A percentile compares a stretch with the other conserved stretches of the same genome.
These are phyloP conservation scores for Drosophila varians DNA, from an alignment of 1,140 invertebrate species.

Conservation along the genomic window DNA sequence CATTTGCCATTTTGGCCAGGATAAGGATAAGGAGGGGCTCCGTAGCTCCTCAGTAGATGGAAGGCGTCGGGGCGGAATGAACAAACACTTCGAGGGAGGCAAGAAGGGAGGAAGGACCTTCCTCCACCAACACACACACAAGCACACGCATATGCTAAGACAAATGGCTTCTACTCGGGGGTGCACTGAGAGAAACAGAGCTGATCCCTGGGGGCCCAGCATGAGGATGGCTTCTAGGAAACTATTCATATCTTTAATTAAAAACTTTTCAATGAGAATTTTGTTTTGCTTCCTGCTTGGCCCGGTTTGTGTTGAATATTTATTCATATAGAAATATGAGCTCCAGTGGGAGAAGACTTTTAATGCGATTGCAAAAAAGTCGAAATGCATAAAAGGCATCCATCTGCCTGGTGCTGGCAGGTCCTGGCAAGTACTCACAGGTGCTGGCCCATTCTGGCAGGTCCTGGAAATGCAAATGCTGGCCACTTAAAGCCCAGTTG, in stretches of 20 bases:
- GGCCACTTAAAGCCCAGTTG: slow-evolving; percentile 13
- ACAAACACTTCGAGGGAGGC: no score
- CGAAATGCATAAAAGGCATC: slow-evolving; percentile 7
- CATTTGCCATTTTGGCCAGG: slow-evolving; percentile 35
- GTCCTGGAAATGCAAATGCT: slow-evolving; percentile 1
- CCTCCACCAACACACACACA: no score
- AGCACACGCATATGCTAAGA: no score
- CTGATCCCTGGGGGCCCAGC: no score
- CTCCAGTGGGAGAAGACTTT: slow-evolving; percentile 5
- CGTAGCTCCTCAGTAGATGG: no score
- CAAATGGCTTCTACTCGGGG: no score
- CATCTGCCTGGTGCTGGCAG: not conserved
- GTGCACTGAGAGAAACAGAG: no score
- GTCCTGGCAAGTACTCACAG: not conserved
- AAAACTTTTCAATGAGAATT: not conserved
- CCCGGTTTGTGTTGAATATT: no score
- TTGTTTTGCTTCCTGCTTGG: no score
- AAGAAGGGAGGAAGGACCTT: no score
- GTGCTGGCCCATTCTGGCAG: not conserved
- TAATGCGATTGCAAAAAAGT: slow-evolving; percentile 17
- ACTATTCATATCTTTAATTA: not conserved
- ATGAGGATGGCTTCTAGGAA: not conserved
- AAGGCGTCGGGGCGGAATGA: not conserved
- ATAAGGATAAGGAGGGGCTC: no score
- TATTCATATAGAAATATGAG: no score